Conservation (phyloP, 2,888 invertebrate genomes). For the Patella pellucida region DNA sequence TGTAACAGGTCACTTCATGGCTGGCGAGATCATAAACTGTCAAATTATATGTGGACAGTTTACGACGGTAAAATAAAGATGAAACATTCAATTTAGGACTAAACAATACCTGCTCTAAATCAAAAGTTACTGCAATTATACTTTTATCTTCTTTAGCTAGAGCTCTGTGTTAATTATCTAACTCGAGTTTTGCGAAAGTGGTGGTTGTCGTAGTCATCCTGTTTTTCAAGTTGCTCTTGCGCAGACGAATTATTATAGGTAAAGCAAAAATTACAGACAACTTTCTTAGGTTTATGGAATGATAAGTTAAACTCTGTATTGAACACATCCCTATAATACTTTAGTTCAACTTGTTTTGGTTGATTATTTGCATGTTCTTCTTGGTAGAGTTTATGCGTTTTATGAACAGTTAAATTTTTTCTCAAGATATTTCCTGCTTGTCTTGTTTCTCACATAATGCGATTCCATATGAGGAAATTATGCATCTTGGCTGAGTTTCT, state of each 20-base stretch:
- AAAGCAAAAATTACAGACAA: neutral
- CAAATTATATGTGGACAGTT: slow-evolving; percentile 16
- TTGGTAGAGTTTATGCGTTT: too few species aligned
- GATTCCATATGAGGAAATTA: too few species aligned
- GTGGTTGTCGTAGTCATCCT: neutral
- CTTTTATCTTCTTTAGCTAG: neutral
- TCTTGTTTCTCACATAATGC: too few species aligned
- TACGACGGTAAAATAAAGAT: slow-evolving; percentile 10
- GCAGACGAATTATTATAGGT: neutral
- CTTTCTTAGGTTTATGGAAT: slow-evolving; percentile 14
- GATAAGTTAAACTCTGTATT: slow-evolving; percentile 14
- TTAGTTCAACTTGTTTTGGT: too few species aligned
- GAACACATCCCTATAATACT: slow-evolving; percentile 16
- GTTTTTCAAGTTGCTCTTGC: neutral
- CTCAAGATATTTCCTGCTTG: too few species aligned
- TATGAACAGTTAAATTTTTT: too few species aligned
- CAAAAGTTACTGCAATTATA: neutral
- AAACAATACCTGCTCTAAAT: neutral
- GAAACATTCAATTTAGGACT: neutral
- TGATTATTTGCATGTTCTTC: too few species aligned
- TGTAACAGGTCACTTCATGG: too few species aligned
- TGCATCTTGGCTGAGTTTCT: too few species aligned
- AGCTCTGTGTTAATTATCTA: too few species aligned
- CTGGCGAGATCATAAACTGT: too few species aligned
- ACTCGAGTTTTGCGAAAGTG: neutral